These are phyloP conservation scores for Graphium colonna DNA, from an alignment of 2,888 invertebrate species.

Conservation along the genomic window DNA sequence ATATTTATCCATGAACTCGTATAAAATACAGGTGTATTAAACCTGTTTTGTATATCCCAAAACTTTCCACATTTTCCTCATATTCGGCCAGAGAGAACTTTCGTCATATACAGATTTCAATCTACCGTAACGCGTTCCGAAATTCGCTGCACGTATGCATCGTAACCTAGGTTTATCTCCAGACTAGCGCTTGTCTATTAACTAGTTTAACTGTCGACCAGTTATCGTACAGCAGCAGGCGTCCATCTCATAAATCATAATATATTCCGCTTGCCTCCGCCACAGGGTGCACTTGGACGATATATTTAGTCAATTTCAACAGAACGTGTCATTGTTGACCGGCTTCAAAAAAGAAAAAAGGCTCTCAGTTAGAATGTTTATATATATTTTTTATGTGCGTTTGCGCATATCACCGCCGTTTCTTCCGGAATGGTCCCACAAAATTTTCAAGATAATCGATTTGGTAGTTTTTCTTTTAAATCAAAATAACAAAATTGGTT, in stretches of 20 bases:
- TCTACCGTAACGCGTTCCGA: not conserved
- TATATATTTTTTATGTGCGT: not conserved
- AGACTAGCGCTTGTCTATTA: conserved; percentile 19
- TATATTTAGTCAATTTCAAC: not conserved
- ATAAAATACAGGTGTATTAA: no score
- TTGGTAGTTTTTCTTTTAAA: no score
- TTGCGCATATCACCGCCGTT: no score
- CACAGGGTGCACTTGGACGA: not conserved
- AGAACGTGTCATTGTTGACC: not conserved
- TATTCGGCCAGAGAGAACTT: no score
- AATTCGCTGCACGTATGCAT: conserved; percentile 6
- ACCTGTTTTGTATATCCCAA: no score
- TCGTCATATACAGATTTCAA: not conserved
- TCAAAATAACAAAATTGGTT: no score
- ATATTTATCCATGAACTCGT: no score
- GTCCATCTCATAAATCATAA: conserved; percentile 22
- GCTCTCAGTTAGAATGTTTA: no score
- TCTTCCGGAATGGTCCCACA: no score
- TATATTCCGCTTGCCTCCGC: conserved; percentile 5
- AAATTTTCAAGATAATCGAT: no score
- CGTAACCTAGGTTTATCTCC: conserved; percentile 19
- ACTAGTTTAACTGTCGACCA: conserved; percentile 23
- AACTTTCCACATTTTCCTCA: no score
- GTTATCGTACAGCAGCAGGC: conserved; percentile 23
- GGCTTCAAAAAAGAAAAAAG: no score